A percentile compares a stretch with the other conserved stretches of the same genome.
phyloP scores from a whole-genome alignment of 2,888 invertebrate genomes.

The Mayetiola destructor region DNA sequence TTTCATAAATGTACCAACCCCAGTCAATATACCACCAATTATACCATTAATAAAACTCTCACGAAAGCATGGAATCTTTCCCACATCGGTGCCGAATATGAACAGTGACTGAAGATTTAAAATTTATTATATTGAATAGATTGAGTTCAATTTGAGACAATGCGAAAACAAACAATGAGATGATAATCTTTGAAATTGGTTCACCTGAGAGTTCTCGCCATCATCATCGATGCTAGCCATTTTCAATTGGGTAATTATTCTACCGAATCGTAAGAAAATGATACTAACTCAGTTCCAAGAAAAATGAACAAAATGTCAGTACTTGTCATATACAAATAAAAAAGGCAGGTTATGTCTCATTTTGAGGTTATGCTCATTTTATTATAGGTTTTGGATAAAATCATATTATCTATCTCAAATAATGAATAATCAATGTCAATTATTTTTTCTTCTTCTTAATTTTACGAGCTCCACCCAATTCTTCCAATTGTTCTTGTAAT shows the following conservation, averaged over 20 bases:
- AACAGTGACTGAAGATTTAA: conserved; percentile 45
- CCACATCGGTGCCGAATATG: conserved; percentile 55
- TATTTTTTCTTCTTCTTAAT: conserved; percentile 32
- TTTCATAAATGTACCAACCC: conserved; percentile 53
- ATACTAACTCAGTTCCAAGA: no score
- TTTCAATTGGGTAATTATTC: no score
- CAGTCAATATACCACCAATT: conserved; percentile 49
- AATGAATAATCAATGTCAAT: neutral
- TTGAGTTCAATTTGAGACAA: no score
- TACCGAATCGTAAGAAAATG: no score
- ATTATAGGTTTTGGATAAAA: neutral
- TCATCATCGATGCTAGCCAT: neutral
- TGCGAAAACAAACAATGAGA: no score
- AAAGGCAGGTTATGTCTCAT: no score
- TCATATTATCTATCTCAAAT: neutral
- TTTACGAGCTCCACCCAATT: conserved; percentile 43
- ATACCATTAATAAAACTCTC: conserved; percentile 63
- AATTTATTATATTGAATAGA: no score
- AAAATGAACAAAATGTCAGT: no score
- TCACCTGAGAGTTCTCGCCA: no score
- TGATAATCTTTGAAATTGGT: no score
- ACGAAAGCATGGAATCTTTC: conserved; percentile 67
- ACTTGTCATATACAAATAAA: no score
- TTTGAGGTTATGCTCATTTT: neutral
- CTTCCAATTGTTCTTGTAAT: conserved; percentile 58